Evolutionary conservation across 2,113 vertebrate species (phyloP).

Genomic region (Thamnophis sirtalis): DNA sequence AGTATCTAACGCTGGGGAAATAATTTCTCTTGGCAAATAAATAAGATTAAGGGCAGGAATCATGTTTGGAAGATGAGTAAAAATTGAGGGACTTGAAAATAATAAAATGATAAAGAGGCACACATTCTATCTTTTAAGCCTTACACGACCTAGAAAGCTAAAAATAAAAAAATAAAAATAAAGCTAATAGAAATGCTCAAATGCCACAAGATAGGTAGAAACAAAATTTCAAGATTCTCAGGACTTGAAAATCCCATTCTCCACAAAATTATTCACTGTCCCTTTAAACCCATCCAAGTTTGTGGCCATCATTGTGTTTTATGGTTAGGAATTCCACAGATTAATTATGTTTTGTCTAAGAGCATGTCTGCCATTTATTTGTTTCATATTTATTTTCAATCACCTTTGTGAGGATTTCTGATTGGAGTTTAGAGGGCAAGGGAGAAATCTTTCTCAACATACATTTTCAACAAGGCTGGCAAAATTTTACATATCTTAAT

Average conservation of each 20-base stretch:
- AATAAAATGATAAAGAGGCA: not conserved
- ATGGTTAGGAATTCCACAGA: not conserved
- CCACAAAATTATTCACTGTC: not conserved
- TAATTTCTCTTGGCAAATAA: not conserved
- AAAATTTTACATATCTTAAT: not conserved
- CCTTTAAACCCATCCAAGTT: not conserved
- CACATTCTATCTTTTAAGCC: not conserved
- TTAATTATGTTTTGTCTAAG: not conserved
- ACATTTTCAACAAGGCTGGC: not conserved
- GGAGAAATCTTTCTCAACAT: not conserved
- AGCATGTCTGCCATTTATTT: not conserved
- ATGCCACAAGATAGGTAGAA: not conserved
- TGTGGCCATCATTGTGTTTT: not conserved
- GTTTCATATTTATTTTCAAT: not conserved
- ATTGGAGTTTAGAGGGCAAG: not conserved
- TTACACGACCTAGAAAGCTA: not conserved
- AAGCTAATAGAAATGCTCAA: not conserved
- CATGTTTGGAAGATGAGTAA: not conserved
- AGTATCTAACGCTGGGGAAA: not conserved
- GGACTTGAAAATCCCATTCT: not conserved
- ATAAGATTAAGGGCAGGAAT: not conserved
- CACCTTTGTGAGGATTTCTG: not conserved
- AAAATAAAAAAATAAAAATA: not conserved
- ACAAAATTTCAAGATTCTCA: not conserved
- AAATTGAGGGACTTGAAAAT: not conserved